Conservation (phyloP, 2,888 invertebrate genomes). For the Exephanes ischioxanthus region DNA sequence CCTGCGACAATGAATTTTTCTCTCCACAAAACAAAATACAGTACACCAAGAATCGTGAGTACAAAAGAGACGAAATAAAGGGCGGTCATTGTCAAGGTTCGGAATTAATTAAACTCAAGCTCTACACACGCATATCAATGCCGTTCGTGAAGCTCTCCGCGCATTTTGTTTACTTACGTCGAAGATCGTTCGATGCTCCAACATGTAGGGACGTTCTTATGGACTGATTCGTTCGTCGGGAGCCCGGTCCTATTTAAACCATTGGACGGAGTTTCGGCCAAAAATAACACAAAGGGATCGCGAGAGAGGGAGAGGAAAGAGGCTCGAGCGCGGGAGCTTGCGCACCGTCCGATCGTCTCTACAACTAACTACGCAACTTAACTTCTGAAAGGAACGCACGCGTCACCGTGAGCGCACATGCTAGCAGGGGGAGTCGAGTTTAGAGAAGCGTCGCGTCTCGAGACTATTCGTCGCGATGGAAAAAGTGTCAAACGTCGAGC, state of each 20-base stretch:
- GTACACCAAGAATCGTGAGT: not conserved
- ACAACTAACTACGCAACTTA: conserved; percentile 70
- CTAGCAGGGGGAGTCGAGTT: not conserved
- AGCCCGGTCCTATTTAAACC: conserved; percentile 84
- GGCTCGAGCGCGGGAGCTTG: conserved; percentile 73
- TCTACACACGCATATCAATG: not conserved
- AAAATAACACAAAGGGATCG: conserved; percentile 84
- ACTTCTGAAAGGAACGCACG: conserved; percentile 41
- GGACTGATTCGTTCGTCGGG: conserved; percentile 82
- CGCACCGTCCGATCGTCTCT: conserved; percentile 69
- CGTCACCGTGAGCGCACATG: conserved; percentile 22
- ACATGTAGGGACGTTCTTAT: conserved; percentile 82
- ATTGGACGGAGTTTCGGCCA: conserved; percentile 80
- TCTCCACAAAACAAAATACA: not conserved
- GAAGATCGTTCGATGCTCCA: conserved; percentile 84
- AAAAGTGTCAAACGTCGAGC: conserved; percentile 36
- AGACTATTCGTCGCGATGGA: conserved; percentile 7
- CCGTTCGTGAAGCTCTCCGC: not conserved
- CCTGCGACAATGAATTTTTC: not conserved
- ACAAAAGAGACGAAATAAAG: not conserved
- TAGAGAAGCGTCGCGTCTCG: not conserved
- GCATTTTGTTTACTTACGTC: conserved; percentile 82
- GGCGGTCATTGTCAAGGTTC: not conserved
- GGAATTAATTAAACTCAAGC: not conserved
- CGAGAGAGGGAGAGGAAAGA: conserved; percentile 38